Base-by-base conservation (phyloP, 2,113 vertebrate species). In the Gambusia holbrooki region DNA sequence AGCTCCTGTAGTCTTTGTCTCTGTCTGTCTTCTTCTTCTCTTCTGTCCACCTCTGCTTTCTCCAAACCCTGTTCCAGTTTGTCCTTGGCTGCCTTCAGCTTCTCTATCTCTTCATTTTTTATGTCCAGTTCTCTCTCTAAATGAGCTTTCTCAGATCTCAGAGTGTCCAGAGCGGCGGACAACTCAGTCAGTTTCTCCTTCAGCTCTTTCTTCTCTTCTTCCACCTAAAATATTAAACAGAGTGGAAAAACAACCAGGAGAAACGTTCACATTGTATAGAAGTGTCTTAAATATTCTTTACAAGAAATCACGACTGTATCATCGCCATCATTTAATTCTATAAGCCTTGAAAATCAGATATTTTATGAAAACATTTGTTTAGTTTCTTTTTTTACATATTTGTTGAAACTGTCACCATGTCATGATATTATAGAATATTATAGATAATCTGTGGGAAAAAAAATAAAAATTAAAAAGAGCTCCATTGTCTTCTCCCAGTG, bases 1-100 rank as follows among this genome's bases (percentile, higher is more conserved):
- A 94, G 82, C n/a, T 84, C 80, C 15, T 91, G 62, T 6, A 88
- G 75, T 60, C 76, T 80, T 73, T 51, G 77, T 73, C 90, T 90
- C 77, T 93, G 91, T 22, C 81, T 80, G 32, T 90, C 79, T 40
- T 84, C 75, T 25, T 90, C 88, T 19, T 91, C 88, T 90, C 48
- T 90, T 92, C 86, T 95, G 83, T 19, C 94, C 65, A 83, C 90
- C 92, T 74, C 94, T 80, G 89, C 88, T 71, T 86, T 90, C 84
- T 90, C 82, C 79, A 96, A 77, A 22, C 87, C 81, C 45, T 66
- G 91, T 85, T 97, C 94, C 76, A 96, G 93, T 88, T 95, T 94
- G 69, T 83, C 87, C 73, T 85, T 92, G 5, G 81, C 79, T 0
- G 77, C 74, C 80, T 87, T 90, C 69, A 93, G 84, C 17, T 90